Evolutionary conservation across 1,140 invertebrate genomes (phyloP), one percentile per base, ranked within the genome.

Genomic region (Pachypeltis micranthus): DNA sequence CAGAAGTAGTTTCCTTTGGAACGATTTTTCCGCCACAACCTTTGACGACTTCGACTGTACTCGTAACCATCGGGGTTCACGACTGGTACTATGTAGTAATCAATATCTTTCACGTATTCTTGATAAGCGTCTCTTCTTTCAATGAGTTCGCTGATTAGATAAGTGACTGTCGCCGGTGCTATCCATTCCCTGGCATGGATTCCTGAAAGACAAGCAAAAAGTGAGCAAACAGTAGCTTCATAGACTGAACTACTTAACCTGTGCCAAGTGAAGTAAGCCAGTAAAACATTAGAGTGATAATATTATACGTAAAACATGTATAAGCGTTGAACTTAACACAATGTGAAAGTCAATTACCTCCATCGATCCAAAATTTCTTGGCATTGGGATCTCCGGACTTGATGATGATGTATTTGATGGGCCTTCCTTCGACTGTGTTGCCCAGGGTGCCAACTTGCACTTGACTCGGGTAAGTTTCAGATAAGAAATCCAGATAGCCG

Each of bases 21-120:
- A 64, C 85, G 76, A 64, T 88, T 93, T 73, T 93, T 93, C 21
- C 90, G 78, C 90, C 91, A 93, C 1, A 92, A 75, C 47, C 88
- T 78, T 68, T 91, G 86, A 0, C 74, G 76, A 0, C 75, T 81
- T 69, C 90, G 87, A 0, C 85, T 87, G 66, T 76, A 73, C 39
- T 74, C 73, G 64, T 81, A 84, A 60, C 83, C 83, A 70, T 85
- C 84, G 3, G 83, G 83, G 74, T 85, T 85, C 0, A 78, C 65
- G 2, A 83, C 75, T 0, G 81, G 80, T 1, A 82, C 62, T 21
- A 82, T 75, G 56, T 81, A 79, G 72, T 81, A 81, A 67, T 80
- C 79, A 62, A 67, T 64, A 62, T 83, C 81, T 39, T 85, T 83
- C 58, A 93, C 76, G n/a, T 87, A 75, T 61, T 83, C 76, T 2